These are phyloP conservation scores for Ptilorrhoa leucosticta DNA, from an alignment of 2,113 vertebrate species.

Conservation along the genomic window DNA sequence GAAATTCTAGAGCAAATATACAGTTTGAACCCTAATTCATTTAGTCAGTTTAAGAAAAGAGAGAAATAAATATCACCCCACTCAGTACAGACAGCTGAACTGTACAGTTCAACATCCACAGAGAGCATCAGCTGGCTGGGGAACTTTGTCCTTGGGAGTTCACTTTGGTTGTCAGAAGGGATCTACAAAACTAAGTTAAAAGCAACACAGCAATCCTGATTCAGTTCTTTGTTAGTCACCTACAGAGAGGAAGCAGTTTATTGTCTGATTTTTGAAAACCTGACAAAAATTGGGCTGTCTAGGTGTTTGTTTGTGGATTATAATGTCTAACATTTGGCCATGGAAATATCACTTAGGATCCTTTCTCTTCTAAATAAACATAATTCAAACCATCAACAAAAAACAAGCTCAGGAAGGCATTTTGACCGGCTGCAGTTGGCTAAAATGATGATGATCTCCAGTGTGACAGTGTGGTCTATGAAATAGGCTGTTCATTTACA, in stretches of 20 bases:
- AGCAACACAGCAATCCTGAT: background rate
- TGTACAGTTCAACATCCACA: background rate
- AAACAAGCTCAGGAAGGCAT: background rate
- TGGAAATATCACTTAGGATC: background rate
- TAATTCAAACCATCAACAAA: background rate
- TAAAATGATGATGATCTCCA: background rate
- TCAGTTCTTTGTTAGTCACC: background rate
- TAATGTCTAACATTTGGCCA: background rate
- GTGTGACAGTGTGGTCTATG: background rate
- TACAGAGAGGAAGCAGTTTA: background rate
- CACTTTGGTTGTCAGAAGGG: background rate
- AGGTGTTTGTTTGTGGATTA: background rate
- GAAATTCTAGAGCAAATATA: constrained; percentile 62
- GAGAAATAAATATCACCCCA: background rate
- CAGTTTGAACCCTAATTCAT: constrained; percentile 10
- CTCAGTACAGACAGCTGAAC: background rate
- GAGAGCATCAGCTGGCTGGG: background rate
- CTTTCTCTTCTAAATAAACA: constrained; percentile 30
- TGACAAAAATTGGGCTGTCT: background rate
- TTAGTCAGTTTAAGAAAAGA: background rate
- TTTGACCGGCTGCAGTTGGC: background rate
- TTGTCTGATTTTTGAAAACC: background rate
- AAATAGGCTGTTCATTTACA: background rate
- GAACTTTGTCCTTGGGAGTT: background rate
- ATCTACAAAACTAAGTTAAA: background rate